Evolutionary conservation across 1,140 invertebrate genomes (phyloP), one percentile per base, ranked within the genome.

Genomic region (Drosophila rhopaloa): DNA sequence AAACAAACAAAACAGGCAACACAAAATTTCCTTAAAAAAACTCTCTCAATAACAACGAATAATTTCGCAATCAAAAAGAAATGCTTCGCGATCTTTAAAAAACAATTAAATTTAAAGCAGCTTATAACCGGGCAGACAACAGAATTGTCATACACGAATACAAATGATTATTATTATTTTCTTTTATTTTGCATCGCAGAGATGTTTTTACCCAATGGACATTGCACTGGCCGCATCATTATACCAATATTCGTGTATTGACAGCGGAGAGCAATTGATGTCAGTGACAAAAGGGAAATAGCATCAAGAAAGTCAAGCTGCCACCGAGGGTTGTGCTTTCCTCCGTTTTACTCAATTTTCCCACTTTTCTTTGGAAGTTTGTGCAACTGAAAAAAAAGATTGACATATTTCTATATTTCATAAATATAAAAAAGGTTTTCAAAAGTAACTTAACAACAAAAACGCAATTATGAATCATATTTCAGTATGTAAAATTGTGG

Each of bases 261-360:
- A 56, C 54, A 59, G 50, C 38, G 54, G 48, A 41, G 47, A 59
- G 60, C 81, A 84, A 83, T 76, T 72, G 80, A 67, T 79, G 81
- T 72, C 79, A 82, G 54, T 66, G 75, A 63, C 56, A 61, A 67
- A 75, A 32, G 51, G 38, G 38, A 53, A 60, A 66, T 66, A 73
- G 65, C 75, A 88, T 76, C 62, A 68, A 70, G 81, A 62, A 68
- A 86, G 77, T 70, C 58, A 61, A 76, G 60, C 32, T 58, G 29
- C 51, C 78, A 56, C 46, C 43, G 54, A 57, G 40, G 13, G 27
- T 55, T 58, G 41, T 58, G 24, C 35, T 38, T 41, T 63, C 40
- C 43, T 11, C 41, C 16, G 29, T 16, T 43, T 11, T 24, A 13
- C 70, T 40, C 11, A 8, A 43, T 53, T 29, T 37, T 37, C 1